phyloP scores from a whole-genome alignment of 2,113 vertebrate genomes.

The Pituophis catenifer region DNA sequence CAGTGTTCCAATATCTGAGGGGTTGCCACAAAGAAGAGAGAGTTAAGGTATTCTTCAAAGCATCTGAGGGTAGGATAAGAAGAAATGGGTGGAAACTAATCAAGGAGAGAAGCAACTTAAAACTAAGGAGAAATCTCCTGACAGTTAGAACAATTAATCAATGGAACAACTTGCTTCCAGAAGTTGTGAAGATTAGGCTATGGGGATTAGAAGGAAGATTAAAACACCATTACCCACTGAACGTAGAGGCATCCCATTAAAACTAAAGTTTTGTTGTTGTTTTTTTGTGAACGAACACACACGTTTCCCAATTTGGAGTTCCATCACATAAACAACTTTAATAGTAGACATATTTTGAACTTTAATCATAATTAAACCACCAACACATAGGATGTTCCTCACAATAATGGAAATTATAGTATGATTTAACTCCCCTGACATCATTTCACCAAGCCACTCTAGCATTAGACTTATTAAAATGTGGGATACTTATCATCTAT shows the following conservation, averaged over 20 bases:
- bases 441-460: slow-evolving; percentile 32
- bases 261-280: slow-evolving; percentile 18
- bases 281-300: not conserved
- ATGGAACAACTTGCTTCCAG: no score
- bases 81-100: no score
- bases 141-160: no score
- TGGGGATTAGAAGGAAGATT: slow-evolving; percentile 21
- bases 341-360: slow-evolving; percentile 38
- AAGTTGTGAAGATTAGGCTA: slow-evolving; percentile 23
- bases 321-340: slow-evolving; percentile 33
- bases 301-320: slow-evolving; percentile 19
- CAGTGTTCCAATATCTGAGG: no score
- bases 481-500: slow-evolving; percentile 27
- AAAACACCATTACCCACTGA: slow-evolving; percentile 32
- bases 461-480: slow-evolving; percentile 44
- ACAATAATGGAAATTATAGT: slow-evolving; percentile 47
- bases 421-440: slow-evolving; percentile 47
- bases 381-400: slow-evolving; percentile 34
- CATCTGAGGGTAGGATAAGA: no score
- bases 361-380: slow-evolving; percentile 55
- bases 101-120: no score
- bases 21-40: no score
- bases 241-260: slow-evolving; percentile 33
- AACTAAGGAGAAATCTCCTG: no score
- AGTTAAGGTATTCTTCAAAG: no score